phyloP scores from a whole-genome alignment of 1,140 invertebrate genomes.

The Danaus plexippus region DNA sequence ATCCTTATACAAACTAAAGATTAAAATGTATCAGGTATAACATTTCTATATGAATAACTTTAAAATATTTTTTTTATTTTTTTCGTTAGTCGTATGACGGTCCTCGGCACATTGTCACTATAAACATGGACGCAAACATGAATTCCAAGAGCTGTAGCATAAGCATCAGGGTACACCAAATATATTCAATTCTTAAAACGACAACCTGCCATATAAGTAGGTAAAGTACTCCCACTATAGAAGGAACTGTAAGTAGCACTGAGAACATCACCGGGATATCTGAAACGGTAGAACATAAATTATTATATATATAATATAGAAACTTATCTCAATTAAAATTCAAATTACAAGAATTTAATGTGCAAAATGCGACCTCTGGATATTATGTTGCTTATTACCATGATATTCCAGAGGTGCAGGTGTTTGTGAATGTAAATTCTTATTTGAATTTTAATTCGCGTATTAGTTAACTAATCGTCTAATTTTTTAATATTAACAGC shows the following conservation, averaged over 20 bases:
- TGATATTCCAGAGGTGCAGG: no score
- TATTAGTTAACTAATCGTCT: no score
- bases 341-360: not conserved
- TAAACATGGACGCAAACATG: conserved; percentile 82
- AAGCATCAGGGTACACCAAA: conserved; percentile 87
- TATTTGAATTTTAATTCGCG: no score
- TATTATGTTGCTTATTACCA: no score
- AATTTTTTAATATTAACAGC: no score
- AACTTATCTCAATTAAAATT: no score
- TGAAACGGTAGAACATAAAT: conserved; percentile 38
- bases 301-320: not conserved
- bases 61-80: no score
- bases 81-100: conserved; percentile 66
- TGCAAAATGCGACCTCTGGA: no score
- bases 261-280: conserved; percentile 85
- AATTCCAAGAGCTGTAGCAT: conserved; percentile 83
- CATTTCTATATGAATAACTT: no score
- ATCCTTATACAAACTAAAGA: no score
- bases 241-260: conserved; percentile 85
- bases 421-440: no score
- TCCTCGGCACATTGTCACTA: conserved; percentile 80
- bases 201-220: conserved; percentile 88
- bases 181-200: conserved; percentile 86
- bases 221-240: conserved; percentile 84
- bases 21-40: no score